Conservation (phyloP, 23 tunicate genomes). For the Clavelina lepadiformis region DNA sequence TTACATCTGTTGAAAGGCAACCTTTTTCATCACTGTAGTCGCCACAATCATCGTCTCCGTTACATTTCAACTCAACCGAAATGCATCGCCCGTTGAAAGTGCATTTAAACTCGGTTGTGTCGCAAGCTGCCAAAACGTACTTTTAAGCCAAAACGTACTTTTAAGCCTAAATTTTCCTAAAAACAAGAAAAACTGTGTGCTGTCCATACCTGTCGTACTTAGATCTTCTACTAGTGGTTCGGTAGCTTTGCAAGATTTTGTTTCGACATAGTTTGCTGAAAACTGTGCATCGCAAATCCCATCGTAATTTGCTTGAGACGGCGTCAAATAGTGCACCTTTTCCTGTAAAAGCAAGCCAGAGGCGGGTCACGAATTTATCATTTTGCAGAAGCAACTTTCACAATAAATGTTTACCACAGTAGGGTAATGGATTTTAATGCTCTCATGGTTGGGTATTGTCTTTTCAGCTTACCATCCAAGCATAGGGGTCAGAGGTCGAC, state of each 20-base stretch:
- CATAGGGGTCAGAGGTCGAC: conserved; percentile 3
- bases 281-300: neutral
- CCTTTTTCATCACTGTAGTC: conserved; percentile 80
- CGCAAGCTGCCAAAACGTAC: conserved; percentile 41
- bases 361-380: no score
- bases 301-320: conserved; percentile 1
- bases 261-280: neutral
- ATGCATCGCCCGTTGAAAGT: conserved; percentile 68
- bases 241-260: neutral
- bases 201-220: no score
- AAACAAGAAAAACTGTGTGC: no score
- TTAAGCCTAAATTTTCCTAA: no score
- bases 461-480: conserved; percentile 9
- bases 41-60: conserved; percentile 91
- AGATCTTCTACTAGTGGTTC: neutral
- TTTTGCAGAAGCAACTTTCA: no score
- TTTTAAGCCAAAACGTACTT: no score
- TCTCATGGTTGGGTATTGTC: no score
- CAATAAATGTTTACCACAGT: no score
- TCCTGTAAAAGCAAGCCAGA: conserved; percentile 1
- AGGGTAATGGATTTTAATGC: no score
- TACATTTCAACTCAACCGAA: conserved; percentile 24
- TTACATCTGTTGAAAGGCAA: no score
- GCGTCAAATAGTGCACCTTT: neutral
- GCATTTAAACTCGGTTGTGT: conserved; percentile 1